Conservation (phyloP, 2,797 vertebrate species). For the Chromis chromis region DNA sequence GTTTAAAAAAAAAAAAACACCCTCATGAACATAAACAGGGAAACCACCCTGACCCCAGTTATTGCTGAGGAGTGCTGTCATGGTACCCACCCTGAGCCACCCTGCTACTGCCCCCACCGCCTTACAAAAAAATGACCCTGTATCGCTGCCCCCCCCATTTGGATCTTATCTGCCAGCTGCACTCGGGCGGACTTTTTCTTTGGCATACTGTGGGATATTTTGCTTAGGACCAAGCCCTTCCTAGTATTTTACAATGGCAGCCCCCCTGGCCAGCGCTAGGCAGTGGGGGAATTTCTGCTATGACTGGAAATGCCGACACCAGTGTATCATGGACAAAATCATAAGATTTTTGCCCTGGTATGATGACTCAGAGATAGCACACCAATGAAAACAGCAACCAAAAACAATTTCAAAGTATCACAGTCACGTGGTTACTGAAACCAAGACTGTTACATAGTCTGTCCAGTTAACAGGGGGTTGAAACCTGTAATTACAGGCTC, state of each 20-base stretch:
- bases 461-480: constrained; percentile 23
- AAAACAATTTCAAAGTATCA: constrained; percentile 17
- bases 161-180: constrained; percentile 88
- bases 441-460: not conserved
- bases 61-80: constrained; percentile 49
- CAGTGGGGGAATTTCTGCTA: constrained; percentile 63
- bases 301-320: constrained; percentile 68
- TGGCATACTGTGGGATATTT: constrained; percentile 86
- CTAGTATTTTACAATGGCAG: constrained; percentile 89
- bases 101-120: constrained; percentile 40
- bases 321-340: constrained; percentile 41
- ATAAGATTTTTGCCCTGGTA: constrained; percentile 32
- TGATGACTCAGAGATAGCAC: constrained; percentile 24
- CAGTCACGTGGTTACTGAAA: constrained; percentile 9
- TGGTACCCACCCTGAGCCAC: constrained; percentile 30
- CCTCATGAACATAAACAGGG: not conserved
- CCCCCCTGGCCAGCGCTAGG: constrained; percentile 67
- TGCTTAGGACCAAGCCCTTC: constrained; percentile 93
- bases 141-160: constrained; percentile 69
- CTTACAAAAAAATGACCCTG: constrained; percentile 58
- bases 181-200: constrained; percentile 69
- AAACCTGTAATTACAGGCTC: constrained; percentile 41
- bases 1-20: not conserved
- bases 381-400: not conserved
- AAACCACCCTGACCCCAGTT: constrained; percentile 36